Base-by-base conservation (phyloP, 2,888 invertebrate species). In the Pasiphila rectangulata region DNA sequence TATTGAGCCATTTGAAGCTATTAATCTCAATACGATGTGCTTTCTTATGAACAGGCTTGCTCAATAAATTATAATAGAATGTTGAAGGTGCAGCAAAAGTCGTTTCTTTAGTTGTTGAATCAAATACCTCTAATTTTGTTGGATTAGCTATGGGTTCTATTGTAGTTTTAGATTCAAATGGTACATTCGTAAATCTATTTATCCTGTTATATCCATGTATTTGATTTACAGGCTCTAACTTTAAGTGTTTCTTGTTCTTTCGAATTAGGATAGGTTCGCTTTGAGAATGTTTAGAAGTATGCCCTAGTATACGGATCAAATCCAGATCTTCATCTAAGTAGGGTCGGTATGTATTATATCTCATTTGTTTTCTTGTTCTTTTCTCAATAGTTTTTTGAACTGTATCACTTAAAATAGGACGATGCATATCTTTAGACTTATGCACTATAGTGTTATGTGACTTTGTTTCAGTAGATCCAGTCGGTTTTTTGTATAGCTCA, bases 271-370 rank as follows among this genome's bases (percentile, higher is more conserved):
- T 17, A 9, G 15, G 32, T 32, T 45, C 42, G 7, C 27, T 12
- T 6, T 6, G 1, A 2, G 10, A 19, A 6, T n/a, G n/a, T n/a
- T n/a, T n/a, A n/a, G 37, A 5, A 4, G 16, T 44, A 19, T 45
- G n/a, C 17, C 38, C 41, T 37, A 34, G 23, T 21, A n/a, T 50
- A 37, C 29, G 30, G 7, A 27, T 29, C 4, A 55, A 16, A 50
- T 70, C 67, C 5, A 69, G 25, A 34, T 75, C 69, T 41, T 74
- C 72, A 30, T 62, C 58, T n/a, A 62, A 55, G 2, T 60, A 59
- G 9, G 79, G 73, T 56, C 68, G 63, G 39, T 75, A 80, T 4
- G 79, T 77, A 53, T 80, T 81, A 44, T 80, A 79, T 51, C 57
- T 73, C 35, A 72, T 59, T 13, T 46, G 58, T 41, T 57, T 63